phyloP scores from a whole-genome alignment of 2,797 vertebrate species.

The Falco cherrug region DNA sequence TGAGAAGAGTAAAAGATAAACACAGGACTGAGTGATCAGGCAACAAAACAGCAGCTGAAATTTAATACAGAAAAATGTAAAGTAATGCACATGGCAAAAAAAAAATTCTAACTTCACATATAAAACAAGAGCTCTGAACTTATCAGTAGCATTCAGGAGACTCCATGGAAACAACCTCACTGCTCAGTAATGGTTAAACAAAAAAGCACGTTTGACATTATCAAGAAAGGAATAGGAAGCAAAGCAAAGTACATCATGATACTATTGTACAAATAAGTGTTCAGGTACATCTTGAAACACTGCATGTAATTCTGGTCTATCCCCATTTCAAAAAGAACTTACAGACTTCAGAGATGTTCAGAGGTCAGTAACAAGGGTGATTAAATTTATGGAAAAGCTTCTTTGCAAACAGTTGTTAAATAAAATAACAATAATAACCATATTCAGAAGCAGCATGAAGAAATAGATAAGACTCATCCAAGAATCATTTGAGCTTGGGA shows the following conservation, averaged over 20 bases:
- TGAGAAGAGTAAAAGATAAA: neutral
- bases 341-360: neutral
- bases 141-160: neutral
- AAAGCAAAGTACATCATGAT: neutral
- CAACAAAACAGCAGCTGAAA: neutral
- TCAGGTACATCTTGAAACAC: neutral
- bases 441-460: neutral
- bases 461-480: neutral
- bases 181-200: neutral
- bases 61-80: neutral
- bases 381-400: neutral
- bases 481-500: neutral
- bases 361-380: neutral
- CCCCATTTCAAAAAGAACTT: neutral
- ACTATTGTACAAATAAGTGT: neutral
- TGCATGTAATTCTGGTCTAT: neutral
- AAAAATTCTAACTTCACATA: neutral
- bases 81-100: neutral
- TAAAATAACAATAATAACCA: neutral
- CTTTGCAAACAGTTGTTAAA: neutral
- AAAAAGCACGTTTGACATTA: neutral
- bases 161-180: neutral
- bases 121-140: neutral
- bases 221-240: neutral
- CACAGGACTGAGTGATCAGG: neutral